These are phyloP conservation scores for Unio delphinus DNA, from an alignment of 2,888 invertebrate species.

Conservation along the genomic window DNA sequence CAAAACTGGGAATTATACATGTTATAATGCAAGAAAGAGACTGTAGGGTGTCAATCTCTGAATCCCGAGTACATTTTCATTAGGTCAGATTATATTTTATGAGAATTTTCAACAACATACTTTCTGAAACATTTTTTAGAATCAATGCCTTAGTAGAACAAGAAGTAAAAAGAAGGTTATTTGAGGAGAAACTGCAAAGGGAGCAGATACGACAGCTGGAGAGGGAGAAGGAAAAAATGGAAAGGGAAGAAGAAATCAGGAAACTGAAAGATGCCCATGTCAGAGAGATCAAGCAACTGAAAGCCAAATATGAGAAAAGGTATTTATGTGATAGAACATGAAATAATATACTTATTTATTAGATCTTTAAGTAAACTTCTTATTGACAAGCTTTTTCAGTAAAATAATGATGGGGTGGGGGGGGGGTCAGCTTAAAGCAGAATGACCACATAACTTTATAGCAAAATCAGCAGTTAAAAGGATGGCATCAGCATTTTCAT, in stretches of 20 bases:
- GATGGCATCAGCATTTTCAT: no score
- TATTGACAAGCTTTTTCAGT: not conserved
- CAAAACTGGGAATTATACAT: no score
- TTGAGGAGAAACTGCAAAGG: constrained; percentile 65
- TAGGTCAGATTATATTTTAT: no score
- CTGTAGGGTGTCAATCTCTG: no score
- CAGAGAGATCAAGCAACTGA: constrained; percentile 60
- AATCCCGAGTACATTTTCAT: no score
- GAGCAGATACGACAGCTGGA: constrained; percentile 62
- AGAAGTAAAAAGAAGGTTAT: constrained; percentile 64
- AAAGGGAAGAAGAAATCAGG: constrained; percentile 61
- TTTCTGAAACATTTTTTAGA: constrained; percentile 29
- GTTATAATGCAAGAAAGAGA: no score
- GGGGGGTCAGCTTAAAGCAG: no score
- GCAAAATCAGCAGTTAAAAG: no score
- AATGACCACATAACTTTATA: no score
- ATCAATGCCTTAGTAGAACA: constrained; percentile 65
- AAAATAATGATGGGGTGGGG: no score
- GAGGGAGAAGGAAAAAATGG: constrained; percentile 58
- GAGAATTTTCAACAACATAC: no score
- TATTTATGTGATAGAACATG: constrained; percentile 9
- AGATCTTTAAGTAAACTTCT: not conserved
- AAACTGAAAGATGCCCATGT: constrained; percentile 58
- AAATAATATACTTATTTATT: not conserved
- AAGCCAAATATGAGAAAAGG: constrained; percentile 53